These are phyloP conservation scores for Crambe crambe DNA, from an alignment of 37 sponge, comb jelly and placozoan species.

Conservation along the genomic window DNA sequence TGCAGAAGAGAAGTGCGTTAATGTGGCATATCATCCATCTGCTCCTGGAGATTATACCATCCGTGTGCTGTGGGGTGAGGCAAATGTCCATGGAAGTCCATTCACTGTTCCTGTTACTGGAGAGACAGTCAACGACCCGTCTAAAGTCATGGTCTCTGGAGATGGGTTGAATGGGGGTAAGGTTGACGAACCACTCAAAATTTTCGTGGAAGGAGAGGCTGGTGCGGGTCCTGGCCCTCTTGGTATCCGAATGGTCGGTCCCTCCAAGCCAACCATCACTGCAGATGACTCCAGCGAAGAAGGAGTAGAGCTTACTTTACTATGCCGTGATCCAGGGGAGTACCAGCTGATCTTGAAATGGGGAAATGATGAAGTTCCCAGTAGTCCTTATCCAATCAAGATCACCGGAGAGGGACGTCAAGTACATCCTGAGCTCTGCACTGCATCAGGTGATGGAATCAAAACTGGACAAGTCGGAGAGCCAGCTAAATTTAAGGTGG, in stretches of 20 bases:
- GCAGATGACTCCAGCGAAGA: constrained; percentile 79
- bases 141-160: constrained; percentile 62
- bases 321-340: constrained; percentile 82
- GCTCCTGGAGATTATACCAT: constrained; percentile 87
- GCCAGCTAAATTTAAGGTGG: constrained; percentile 55
- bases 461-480: constrained; percentile 62
- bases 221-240: constrained; percentile 90
- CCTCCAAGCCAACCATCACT: constrained; percentile 80
- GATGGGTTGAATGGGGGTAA: constrained; percentile 71
- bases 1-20: constrained; percentile 52
- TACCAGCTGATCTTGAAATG: constrained; percentile 77
- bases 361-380: constrained; percentile 81
- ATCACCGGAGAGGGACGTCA: constrained; percentile 67
- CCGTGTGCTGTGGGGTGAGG: constrained; percentile 85
- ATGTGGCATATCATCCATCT: constrained; percentile 80
- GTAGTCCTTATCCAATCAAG: constrained; percentile 60
- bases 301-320: constrained; percentile 66
- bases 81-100: constrained; percentile 85
- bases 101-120: constrained; percentile 81
- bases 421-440: constrained; percentile 69
- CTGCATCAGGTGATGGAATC: constrained; percentile 67
- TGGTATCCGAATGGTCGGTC: constrained; percentile 72
- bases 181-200: constrained; percentile 54
- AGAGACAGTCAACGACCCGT: constrained; percentile 60
- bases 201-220: constrained; percentile 63